phyloP scores from a whole-genome alignment of 2,113 vertebrate genomes.

The Hippopotamus amphibius region DNA sequence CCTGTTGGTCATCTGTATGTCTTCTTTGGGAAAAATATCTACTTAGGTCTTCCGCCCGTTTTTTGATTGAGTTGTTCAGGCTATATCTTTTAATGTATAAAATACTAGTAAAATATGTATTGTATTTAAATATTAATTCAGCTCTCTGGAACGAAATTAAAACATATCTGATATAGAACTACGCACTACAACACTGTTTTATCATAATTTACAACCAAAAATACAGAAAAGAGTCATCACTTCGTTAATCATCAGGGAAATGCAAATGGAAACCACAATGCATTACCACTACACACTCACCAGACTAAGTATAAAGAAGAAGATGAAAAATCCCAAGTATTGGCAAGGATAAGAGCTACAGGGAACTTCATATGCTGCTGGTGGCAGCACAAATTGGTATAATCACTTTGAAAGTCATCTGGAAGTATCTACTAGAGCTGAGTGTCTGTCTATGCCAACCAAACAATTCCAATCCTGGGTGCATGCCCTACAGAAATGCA shows the following conservation, averaged over 20 bases:
- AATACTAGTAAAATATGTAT: neutral
- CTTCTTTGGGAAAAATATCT: neutral
- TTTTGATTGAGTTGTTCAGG: neutral
- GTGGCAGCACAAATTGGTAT: neutral
- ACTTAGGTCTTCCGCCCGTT: neutral
- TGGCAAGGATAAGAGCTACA: neutral
- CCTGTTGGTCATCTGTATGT: neutral
- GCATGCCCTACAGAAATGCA: neutral
- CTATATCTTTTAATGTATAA: neutral
- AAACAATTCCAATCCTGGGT: neutral
- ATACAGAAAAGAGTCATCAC: neutral
- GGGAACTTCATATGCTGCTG: neutral
- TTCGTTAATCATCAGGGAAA: neutral
- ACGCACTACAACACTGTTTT: neutral
- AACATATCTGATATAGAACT: neutral
- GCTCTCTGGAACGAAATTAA: slow-evolving; percentile 5
- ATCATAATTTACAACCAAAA: slow-evolving; percentile 13
- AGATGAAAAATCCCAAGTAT: neutral
- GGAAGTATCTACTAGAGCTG: neutral
- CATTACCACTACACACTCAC: neutral
- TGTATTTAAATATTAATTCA: neutral
- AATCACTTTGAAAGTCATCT: neutral
- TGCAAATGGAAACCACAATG: slow-evolving; percentile 45
- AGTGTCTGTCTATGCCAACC: neutral
- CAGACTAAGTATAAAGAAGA: neutral